Evolutionary conservation across 2,113 vertebrate genomes (phyloP), one percentile per base, ranked within the genome.

Genomic region (Calypte anna): DNA sequence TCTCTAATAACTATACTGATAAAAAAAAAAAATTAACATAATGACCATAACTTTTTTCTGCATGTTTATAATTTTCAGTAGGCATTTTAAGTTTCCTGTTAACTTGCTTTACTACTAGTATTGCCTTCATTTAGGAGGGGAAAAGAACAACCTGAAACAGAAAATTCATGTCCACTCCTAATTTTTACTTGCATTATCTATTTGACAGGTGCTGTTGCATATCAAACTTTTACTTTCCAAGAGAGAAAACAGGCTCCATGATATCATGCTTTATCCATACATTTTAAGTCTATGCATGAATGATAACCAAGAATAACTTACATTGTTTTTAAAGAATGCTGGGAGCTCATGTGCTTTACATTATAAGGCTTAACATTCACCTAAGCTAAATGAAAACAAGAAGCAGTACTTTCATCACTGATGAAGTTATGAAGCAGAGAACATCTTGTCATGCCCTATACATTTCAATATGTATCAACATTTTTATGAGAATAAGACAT

Each of bases 1-100:
- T 19, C 36, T 84, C 79, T 74, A 95, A 84, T 19, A 92, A 90
- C 85, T 84, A 38, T 48, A 79, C 36, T 70, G 24, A 43, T 51
- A 51, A 95, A 79, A 67, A 69, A 66, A 61, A 62, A 94, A 94
- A 93, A 93, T 53, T 91, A 73, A 76, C 33, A 58, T 27, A 50
- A 46, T 2, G 0, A 46, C 7, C n/a, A 58, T 46, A 68, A 3
- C 6, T 36, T 63, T 82, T 76, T 59, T n/a, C 40, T 27, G 20
- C 33, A 50, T 14, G 15, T 82, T 78, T n/a, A n/a, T 66, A 4
- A 10, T 50, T 63, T 76, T 67, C 58, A 57, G 70, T 44, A 66
- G 31, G 43, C 4, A 25, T 16, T 0, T 5, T 16, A 30, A 30
- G 5, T 30, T 63, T 66, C 43, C 31, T 31, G 11, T 77, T 86